Base-by-base conservation (phyloP, 2,888 invertebrate genomes). In the Clepsis dumicolana region DNA sequence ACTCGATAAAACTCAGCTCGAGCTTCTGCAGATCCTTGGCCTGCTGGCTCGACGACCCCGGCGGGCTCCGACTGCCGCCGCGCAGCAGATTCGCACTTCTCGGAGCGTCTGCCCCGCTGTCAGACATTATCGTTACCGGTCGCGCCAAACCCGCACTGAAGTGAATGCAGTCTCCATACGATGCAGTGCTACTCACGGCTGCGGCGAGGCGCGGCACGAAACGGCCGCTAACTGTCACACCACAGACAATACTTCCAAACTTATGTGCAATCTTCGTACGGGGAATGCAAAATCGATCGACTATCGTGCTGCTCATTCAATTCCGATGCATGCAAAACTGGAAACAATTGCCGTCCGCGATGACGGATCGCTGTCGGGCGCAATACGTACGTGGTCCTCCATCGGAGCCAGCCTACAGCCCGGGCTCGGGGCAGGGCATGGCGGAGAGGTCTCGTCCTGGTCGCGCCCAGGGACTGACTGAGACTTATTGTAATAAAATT, bases 401-500 rank as follows among this genome's bases (percentile, higher is more conserved):
- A 92, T 92, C 73, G 79, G 76, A 80, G 83, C 79, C 78, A 81
- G 73, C 83, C 78, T 78, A 81, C 73, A 75, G 79, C 80, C 83
- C 73, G 74, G 75, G 72, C 69, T 35, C 76, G 77, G 79, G 77
- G 78, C 79, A 81, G 80, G 84, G 79, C 93, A 91, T 91, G 71
- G 82, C 81, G 78, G 80, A 88, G 80, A 84, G 87, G 87, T 88
- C 91, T 88, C 85, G 79, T 88, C 83, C 88, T 82, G 85, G 80
- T 87, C 88, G 88, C 88, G 91, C 87, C 91, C 81, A 86, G 86
- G 84, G 87, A 86, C 84, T 86, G 88, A 93, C 93, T 93, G 93
- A 89, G 87, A 90, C 90, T 83, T 85, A 84, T 87, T 83, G 89
- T 91, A 93, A 90, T 93, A 90, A 92, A 93, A 90, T 93, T 87